Evolutionary conservation across 2,113 vertebrate genomes (phyloP), one percentile per base, ranked within the genome.

Genomic region (Candoia aspera): DNA sequence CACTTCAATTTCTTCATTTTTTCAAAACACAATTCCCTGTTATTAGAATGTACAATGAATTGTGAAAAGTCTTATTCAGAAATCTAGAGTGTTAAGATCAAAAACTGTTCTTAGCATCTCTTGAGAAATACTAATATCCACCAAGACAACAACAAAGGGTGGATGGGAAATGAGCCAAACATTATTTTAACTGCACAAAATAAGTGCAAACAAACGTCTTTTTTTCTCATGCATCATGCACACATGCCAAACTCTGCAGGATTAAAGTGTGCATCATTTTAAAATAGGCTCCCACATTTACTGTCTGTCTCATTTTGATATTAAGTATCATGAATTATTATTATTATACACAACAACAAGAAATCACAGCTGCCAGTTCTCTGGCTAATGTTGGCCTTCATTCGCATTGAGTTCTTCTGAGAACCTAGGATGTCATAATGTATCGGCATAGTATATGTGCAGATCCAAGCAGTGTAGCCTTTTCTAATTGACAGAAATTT

Each of bases 221-320:
- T 90, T 55, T 90, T 90, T 79, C 53, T 73, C 89, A 83, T 57
- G 13, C 89, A 33, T 90, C 68, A 58, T 90, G 23, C 23, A 42
- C 8, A 42, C 11, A 26, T 60, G 87, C 57, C 87, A 88, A 26
- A 21, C 8, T 57, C 23, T n/a, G 12, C 55, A 60, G 33, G 55
- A 33, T 33, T 88, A 88, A 88, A 49, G 58, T 88, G 57, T 46
- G 9, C 21, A 5, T 26, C 87, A 42, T 26, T 88, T 60, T 88
- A 37, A 59, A 88, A 60, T 19, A 60, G 57, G 37, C 49, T 3
- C 23, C 33, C 33, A 60, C 19, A 60, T 37, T 42, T 60, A 46
- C 46, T 60, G 87, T 88, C 9, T 10, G 21, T 53, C 84, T 53
- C 57, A 60, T 3, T 58, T 58, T 58, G 37, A 87, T 37, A 6